Base-by-base conservation (phyloP, 2,888 invertebrate genomes). In the Slavum lentiscoides region DNA sequence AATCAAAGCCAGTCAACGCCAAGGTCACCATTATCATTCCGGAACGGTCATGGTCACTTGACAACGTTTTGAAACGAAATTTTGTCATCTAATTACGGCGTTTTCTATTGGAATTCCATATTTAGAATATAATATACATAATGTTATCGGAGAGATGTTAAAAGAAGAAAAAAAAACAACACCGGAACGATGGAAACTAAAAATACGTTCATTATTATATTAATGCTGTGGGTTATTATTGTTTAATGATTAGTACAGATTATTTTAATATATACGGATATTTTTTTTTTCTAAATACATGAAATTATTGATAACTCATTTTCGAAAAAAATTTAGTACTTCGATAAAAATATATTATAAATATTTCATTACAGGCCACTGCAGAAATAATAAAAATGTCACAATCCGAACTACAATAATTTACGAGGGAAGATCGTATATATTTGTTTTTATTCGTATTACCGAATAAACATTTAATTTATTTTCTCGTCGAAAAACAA, bases 1-100 rank as follows among this genome's bases (percentile, higher is more conserved):
- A 80, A 80, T 80, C 80, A 80, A 72, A 80, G 64, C 70, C 80
- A 72, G 80, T 80, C 72, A 80, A 64, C 80, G 43, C 53, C 80
- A 80, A 80, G 80, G 80, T 80, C 80, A 70, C 55, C 64, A 80
- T 72, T 66, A 80, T 64, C 70, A 72, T 80, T 80, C 80, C 70
- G 64, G 80, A 66, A 80, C 80, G 80, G 80, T 80, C 80, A 80
- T 58, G 80, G 80, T 80, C 80, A 80, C 70, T 80, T 80, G 80
- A 80, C 72, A 72, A 72, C 72, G 58, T 80, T 80, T 80, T 72
- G 5, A 72, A 80, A 80, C 80, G 19, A 66, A 80, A 80, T 72
- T 80, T 70, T 59, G 64, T 70, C 61, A 58, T 62, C 43, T 80
- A 80, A 80, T 77, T 77, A 77, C 70, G 70, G 70, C 37, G 39